These are phyloP conservation scores for Octopus sinensis DNA, from an alignment of 1,140 invertebrate genomes.

Conservation along the genomic window DNA sequence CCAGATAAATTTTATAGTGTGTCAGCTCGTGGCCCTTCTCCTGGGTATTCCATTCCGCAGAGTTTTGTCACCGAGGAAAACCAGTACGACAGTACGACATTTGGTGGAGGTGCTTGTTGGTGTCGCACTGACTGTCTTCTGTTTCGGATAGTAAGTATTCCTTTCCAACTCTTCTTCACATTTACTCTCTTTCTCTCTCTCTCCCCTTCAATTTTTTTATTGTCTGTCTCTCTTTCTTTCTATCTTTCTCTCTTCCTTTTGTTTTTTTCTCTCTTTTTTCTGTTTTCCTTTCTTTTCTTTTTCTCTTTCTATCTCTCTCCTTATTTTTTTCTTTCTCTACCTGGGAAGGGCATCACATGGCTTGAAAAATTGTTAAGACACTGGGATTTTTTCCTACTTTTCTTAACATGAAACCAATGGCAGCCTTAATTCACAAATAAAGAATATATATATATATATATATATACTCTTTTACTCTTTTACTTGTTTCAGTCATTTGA, in stretches of 20 bases:
- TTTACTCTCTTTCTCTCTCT: not conserved
- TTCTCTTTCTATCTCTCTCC: not conserved
- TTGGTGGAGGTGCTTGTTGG: slow-evolving; percentile 40
- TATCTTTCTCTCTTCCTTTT: not conserved
- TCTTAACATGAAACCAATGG: too few species aligned
- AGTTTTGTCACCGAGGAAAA: slow-evolving; percentile 29
- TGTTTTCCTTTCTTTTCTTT: not conserved
- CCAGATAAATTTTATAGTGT: slow-evolving; percentile 51
- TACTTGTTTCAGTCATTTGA: too few species aligned
- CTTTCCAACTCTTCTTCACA: not conserved
- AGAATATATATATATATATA: too few species aligned
- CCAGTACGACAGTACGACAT: slow-evolving; percentile 32
- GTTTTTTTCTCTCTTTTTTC: not conserved
- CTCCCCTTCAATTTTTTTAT: not conserved
- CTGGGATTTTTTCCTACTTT: too few species aligned
- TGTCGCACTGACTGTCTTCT: slow-evolving; percentile 41
- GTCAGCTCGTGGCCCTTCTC: slow-evolving; percentile 39
- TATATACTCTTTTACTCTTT: too few species aligned
- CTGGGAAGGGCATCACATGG: too few species aligned
- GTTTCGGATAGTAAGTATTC: slow-evolving; percentile 52
- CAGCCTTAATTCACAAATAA: too few species aligned
- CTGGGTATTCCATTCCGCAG: slow-evolving; percentile 42
- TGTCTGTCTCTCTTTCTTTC: not conserved
- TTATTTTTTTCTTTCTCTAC: not conserved
- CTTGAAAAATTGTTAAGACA: too few species aligned